Conservation (phyloP, 2,797 vertebrate species). For the Clarias fuscus region DNA sequence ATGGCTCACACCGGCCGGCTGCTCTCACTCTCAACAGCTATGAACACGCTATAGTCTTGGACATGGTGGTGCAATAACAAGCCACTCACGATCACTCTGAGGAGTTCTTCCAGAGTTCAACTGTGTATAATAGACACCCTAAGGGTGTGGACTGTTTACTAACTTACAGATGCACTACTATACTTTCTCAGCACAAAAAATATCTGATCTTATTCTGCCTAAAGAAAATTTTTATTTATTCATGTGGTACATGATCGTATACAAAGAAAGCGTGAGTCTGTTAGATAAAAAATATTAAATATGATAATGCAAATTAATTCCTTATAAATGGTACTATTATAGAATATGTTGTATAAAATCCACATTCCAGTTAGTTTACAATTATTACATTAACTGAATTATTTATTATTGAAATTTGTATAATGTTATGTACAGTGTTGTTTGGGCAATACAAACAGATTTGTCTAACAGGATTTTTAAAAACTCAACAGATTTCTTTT, state of each 20-base stretch:
- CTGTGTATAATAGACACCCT: conserved; percentile 46
- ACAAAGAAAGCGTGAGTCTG: background rate
- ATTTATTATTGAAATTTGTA: background rate
- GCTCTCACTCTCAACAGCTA: conserved; percentile 53
- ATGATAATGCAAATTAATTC: background rate
- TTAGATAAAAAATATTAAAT: background rate
- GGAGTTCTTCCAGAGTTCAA: conserved; percentile 83
- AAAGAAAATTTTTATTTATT: background rate
- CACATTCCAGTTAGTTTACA: background rate
- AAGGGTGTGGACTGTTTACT: conserved; percentile 18
- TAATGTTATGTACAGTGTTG: background rate
- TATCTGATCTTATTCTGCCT: background rate
- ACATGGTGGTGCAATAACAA: conserved; percentile 90
- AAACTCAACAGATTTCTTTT: background rate
- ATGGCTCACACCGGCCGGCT: conserved; percentile 70
- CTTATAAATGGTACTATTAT: background rate
- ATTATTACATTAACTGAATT: background rate
- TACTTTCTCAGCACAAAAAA: background rate
- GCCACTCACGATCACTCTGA: conserved; percentile 78
- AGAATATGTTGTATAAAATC: background rate
- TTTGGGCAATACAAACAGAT: background rate
- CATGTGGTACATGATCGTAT: background rate
- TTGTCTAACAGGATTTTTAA: background rate
- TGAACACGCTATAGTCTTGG: conserved; percentile 64
- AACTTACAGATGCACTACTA: no score